phyloP scores from a whole-genome alignment of 92 coral and sea anemone genomes.

The Scolanthus callimorphus region DNA sequence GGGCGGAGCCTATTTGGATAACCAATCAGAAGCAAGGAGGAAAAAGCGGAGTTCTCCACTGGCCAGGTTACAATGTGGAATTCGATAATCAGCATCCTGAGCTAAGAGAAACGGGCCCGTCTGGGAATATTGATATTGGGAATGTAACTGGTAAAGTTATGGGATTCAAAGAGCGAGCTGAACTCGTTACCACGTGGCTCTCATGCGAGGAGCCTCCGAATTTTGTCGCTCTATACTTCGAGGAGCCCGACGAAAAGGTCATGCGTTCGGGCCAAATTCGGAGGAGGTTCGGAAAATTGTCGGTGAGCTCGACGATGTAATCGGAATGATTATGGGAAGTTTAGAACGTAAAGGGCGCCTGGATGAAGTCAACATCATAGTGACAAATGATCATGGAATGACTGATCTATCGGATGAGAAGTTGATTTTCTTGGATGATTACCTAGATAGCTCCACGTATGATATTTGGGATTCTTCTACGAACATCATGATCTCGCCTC shows the following conservation, averaged over 20 bases:
- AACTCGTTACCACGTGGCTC: constrained; percentile 61
- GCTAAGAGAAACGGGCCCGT: constrained; percentile 30
- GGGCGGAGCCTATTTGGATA: constrained; percentile 85
- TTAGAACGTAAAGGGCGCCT: constrained; percentile 26
- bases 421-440: constrained; percentile 44
- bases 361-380: constrained; percentile 60
- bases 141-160: constrained; percentile 50
- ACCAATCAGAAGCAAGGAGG: constrained; percentile 85
- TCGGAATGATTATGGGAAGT: constrained; percentile 58
- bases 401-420: constrained; percentile 49
- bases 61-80: constrained; percentile 86
- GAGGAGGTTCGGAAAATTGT: constrained; percentile 36
- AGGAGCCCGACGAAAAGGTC: constrained; percentile 79
- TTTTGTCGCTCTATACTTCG: constrained; percentile 77
- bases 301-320: constrained; percentile 40
- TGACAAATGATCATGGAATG: constrained; percentile 91
- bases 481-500: constrained; percentile 53
- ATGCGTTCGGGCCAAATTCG: constrained; percentile 49
- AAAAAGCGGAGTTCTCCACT: constrained; percentile 67
- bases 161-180: constrained; percentile 54
- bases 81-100: constrained; percentile 50
- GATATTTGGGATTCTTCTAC: constrained; percentile 70
- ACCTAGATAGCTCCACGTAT: constrained; percentile 44
- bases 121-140: constrained; percentile 38
- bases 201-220: constrained; percentile 69